Evolutionary conservation across 2,113 vertebrate genomes (phyloP).

Genomic region (Myotis davidii): DNA sequence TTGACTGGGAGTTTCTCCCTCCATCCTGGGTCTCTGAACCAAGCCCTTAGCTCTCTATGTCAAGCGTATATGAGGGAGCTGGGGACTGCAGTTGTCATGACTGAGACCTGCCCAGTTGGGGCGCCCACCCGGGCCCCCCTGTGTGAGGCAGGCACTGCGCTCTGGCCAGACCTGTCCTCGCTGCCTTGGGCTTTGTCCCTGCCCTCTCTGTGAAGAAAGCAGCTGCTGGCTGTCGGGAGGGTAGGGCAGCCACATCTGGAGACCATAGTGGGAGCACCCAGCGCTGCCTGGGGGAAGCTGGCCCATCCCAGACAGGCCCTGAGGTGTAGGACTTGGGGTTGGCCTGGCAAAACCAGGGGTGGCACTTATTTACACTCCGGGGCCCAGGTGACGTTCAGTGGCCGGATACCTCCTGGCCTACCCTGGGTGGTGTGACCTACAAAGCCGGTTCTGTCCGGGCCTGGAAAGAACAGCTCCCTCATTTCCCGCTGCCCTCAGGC

Average conservation of each 20-base stretch:
- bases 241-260: background rate
- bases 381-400: background rate
- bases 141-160: background rate
- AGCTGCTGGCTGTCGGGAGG: background rate
- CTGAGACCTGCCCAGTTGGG: background rate
- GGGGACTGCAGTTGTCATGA: background rate
- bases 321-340: background rate
- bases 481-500: background rate
- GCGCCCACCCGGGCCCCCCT: accelerated
- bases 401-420: background rate
- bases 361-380: background rate
- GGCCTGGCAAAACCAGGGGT: background rate
- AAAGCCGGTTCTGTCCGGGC: constrained; percentile 50
- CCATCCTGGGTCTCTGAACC: background rate
- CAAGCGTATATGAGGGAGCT: background rate
- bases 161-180: background rate
- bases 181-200: background rate
- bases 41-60: background rate
- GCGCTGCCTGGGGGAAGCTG: background rate
- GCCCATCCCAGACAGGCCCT: background rate
- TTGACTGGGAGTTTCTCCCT: background rate
- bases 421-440: background rate
- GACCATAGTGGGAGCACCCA: background rate
- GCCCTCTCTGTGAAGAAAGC: background rate
- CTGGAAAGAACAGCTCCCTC: background rate